These are phyloP conservation scores for Campaea margaritaria DNA, from an alignment of 2,888 invertebrate genomes.

Conservation along the genomic window DNA sequence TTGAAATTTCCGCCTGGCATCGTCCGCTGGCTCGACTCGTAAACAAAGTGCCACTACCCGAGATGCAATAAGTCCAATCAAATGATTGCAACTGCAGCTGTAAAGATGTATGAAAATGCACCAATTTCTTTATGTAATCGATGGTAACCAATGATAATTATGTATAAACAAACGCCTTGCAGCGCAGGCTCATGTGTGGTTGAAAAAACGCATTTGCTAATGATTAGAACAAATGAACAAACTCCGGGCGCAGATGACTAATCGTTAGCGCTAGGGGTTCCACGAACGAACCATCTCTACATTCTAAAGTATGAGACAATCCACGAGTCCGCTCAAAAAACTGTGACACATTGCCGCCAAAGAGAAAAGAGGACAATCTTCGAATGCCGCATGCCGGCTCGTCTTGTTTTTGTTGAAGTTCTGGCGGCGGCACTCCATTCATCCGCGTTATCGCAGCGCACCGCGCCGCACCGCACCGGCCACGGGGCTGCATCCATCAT, in stretches of 20 bases:
- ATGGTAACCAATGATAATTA: no score
- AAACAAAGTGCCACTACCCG: not conserved
- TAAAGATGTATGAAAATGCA: no score
- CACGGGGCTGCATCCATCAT: slow-evolving; percentile 20
- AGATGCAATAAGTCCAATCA: no score
- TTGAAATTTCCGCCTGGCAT: not conserved
- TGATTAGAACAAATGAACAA: not conserved
- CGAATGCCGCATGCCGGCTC: not conserved
- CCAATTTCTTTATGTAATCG: no score
- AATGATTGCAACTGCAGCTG: no score
- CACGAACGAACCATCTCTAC: not conserved
- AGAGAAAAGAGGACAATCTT: not conserved
- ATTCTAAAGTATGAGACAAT: not conserved
- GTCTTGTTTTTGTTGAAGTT: slow-evolving; percentile 12
- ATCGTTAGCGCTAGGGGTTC: not conserved
- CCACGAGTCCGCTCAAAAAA: slow-evolving; percentile 3
- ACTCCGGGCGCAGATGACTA: not conserved
- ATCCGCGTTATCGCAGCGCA: slow-evolving; percentile 11
- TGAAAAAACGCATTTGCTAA: no score
- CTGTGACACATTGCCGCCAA: slow-evolving; percentile 1
- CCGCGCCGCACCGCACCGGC: no score
- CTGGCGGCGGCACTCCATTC: slow-evolving; percentile 16
- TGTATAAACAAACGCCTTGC: no score
- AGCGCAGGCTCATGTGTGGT: no score
- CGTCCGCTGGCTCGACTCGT: not conserved